Evolutionary conservation across 2,113 vertebrate genomes (phyloP).

Genomic region (Dendrocopos noguchii): DNA sequence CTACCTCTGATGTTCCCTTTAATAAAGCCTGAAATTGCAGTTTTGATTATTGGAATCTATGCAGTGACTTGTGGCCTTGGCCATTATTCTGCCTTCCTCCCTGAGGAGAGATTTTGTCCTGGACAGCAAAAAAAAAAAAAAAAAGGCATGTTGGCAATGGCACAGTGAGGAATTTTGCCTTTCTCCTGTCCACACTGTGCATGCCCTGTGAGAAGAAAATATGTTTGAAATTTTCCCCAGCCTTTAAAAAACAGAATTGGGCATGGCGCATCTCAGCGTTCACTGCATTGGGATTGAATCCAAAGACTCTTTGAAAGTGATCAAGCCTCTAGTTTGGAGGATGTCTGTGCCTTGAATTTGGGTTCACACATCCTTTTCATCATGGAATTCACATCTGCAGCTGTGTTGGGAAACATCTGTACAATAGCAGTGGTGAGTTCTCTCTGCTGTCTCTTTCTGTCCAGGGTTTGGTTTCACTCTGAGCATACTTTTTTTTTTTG

Average conservation of each 20-base stretch:
- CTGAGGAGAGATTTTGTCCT: background rate
- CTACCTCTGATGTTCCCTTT: background rate
- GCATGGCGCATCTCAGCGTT: background rate
- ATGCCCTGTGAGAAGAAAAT: background rate
- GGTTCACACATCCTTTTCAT: background rate
- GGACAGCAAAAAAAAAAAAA: background rate
- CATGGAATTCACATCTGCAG: fast-evolving
- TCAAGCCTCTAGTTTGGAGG: background rate
- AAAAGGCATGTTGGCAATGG: background rate
- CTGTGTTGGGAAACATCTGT: background rate
- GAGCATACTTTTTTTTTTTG: background rate
- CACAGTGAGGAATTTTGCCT: background rate
- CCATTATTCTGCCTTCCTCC: background rate
- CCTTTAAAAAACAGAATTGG: background rate
- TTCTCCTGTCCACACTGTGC: background rate
- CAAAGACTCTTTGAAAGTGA: background rate
- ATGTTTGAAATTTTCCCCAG: background rate
- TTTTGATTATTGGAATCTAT: background rate
- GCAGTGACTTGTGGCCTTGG: background rate
- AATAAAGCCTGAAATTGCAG: background rate
- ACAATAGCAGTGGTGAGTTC: background rate
- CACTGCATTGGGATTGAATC: background rate
- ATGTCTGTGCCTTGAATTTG: background rate
- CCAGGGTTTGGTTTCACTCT: background rate
- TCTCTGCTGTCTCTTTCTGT: background rate